Evolutionary conservation across 1,140 invertebrate species (phyloP).

Genomic region (Camponotus vicinus): DNA sequence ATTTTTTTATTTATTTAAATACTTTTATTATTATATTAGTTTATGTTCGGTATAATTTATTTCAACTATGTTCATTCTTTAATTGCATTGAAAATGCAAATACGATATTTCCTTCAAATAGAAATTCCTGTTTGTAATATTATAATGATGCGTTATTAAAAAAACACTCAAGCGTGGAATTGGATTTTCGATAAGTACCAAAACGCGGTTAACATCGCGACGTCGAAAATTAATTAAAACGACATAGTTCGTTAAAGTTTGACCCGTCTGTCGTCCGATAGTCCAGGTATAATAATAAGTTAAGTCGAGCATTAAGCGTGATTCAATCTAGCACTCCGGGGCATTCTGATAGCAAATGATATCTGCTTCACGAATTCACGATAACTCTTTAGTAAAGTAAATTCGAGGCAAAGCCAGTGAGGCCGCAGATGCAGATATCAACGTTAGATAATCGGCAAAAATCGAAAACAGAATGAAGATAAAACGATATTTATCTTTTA

Average conservation of each 20-base stretch:
- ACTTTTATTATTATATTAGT: not conserved
- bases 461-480: not conserved
- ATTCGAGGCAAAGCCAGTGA: slow-evolving; percentile 6
- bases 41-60: not conserved
- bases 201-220: slow-evolving; percentile 31
- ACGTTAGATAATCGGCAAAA: slow-evolving; percentile 13
- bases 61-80: not conserved
- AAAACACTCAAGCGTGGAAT: slow-evolving; percentile 28
- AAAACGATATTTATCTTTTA: slow-evolving; percentile 5
- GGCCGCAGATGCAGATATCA: slow-evolving; percentile 42
- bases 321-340: slow-evolving; percentile 67
- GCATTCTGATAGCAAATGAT: slow-evolving; percentile 66
- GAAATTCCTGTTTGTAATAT: slow-evolving; percentile 4
- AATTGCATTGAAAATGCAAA: not conserved
- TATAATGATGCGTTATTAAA: slow-evolving; percentile 20
- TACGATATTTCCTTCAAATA: not conserved
- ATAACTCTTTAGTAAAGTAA: slow-evolving; percentile 49
- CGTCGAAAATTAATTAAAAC: slow-evolving; percentile 80
- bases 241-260: slow-evolving; percentile 75
- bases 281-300: slow-evolving; percentile 83
- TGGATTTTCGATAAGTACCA: slow-evolving; percentile 40
- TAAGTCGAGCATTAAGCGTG: slow-evolving; percentile 78
- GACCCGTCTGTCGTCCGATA: slow-evolving; percentile 67
- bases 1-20: not conserved
- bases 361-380: slow-evolving; percentile 63